These are phyloP conservation scores for Darevskia mixta DNA, from an alignment of 2,797 vertebrate species.

Conservation along the genomic window DNA sequence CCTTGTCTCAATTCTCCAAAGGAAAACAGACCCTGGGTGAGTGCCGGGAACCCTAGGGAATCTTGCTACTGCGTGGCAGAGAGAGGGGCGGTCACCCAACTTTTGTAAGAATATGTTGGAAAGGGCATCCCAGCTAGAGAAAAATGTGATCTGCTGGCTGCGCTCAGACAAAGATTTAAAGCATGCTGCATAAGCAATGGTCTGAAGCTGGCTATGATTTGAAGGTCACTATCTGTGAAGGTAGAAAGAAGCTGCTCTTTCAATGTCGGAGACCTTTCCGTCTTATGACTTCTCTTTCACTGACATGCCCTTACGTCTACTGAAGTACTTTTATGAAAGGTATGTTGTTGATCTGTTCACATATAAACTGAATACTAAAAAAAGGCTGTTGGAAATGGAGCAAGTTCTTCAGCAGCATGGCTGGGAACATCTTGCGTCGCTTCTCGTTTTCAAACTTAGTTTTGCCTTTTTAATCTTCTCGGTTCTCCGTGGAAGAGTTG, in stretches of 20 bases:
- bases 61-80: no score
- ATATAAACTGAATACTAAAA: not conserved
- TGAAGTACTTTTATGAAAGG: constrained; percentile 42
- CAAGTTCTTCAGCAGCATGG: constrained; percentile 27
- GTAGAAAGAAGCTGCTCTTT: constrained; percentile 29
- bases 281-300: constrained; percentile 47
- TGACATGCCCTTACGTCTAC: constrained; percentile 56
- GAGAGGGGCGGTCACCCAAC: not conserved
- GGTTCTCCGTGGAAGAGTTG: constrained; percentile 61
- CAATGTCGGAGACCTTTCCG: constrained; percentile 56
- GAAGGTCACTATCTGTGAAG: constrained; percentile 47
- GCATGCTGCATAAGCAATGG: not conserved
- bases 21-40: no score
- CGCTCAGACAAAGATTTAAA: not conserved
- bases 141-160: constrained; percentile 33
- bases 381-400: not conserved
- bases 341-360: not conserved
- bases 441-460: constrained; percentile 47
- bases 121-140: constrained; percentile 63
- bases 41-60: no score
- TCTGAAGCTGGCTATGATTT: no score
- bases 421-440: constrained; percentile 49
- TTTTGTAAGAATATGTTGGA: constrained; percentile 44
- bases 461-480: constrained; percentile 33
- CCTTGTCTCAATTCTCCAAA: no score